A percentile compares a stretch with the other conserved stretches of the same genome.
phyloP scores from a whole-genome alignment of 2,888 invertebrate species.

The Tethea ocularis region DNA sequence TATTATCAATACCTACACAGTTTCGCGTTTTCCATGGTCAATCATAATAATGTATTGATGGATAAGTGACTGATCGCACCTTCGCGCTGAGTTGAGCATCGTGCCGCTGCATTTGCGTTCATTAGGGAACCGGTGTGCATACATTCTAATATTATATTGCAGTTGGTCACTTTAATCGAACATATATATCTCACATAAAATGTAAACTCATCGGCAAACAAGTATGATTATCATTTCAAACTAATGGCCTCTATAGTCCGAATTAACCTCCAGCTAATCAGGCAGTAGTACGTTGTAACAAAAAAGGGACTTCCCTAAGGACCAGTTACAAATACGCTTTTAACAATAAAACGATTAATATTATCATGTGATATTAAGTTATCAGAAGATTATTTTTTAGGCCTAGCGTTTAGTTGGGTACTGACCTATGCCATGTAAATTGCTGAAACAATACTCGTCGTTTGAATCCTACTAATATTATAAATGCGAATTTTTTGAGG shows the following conservation, averaged over 20 bases:
- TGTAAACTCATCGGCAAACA: no score
- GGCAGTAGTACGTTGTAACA: no score
- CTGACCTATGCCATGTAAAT: conserved; percentile 34
- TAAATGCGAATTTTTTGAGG: no score
- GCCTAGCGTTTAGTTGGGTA: conserved; percentile 19
- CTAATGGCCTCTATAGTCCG: no score
- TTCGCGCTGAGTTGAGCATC: not conserved
- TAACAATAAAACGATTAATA: not conserved
- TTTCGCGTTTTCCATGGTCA: not conserved
- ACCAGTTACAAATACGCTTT: no score
- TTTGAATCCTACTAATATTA: conserved; percentile 21
- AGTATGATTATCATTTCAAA: no score
- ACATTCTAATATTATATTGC: not conserved
- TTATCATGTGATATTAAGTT: not conserved
- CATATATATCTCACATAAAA: no score
- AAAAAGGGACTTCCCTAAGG: no score
- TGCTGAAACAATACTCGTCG: conserved; percentile 16
- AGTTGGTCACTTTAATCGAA: not conserved
- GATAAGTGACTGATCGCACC: not conserved
- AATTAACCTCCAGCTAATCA: no score
- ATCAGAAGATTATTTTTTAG: not conserved
- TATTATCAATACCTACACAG: not conserved
- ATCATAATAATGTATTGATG: not conserved
- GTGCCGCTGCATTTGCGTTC: not conserved
- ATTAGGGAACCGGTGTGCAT: not conserved